phyloP scores from a whole-genome alignment of 30 jellyfish, hydroid and myxozoan species.

The Rhopilema esculentum region DNA sequence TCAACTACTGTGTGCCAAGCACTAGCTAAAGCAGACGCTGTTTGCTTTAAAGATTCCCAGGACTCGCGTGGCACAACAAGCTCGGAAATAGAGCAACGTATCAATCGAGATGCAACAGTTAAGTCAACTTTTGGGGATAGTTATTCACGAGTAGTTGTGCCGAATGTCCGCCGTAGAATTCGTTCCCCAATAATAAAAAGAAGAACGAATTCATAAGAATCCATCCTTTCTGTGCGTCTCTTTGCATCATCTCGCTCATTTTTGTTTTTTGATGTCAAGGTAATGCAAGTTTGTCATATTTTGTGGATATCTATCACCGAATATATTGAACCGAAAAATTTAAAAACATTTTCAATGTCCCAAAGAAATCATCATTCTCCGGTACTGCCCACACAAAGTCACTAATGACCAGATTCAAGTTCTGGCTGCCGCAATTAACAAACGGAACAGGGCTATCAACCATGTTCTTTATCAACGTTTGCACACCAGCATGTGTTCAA shows the following conservation, averaged over 20 bases:
- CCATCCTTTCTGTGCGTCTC: too few relatives aligned
- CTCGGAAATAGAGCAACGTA: constrained; percentile 40
- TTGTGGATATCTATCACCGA: too few relatives aligned
- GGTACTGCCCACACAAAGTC: constrained; percentile 38
- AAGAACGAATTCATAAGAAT: too few relatives aligned
- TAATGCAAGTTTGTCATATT: too few relatives aligned
- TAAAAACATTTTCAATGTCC: constrained; percentile 22
- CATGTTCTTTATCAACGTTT: constrained; percentile 27
- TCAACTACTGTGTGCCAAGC: too few relatives aligned
- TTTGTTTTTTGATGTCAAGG: too few relatives aligned
- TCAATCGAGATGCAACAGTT: constrained; percentile 14
- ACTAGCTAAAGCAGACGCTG: too few relatives aligned
- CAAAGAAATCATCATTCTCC: constrained; percentile 36
- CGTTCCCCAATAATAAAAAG: too few relatives aligned
- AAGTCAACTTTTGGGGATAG: constrained; percentile 36
- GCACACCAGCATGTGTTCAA: constrained; percentile 54
- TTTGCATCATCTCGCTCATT: too few relatives aligned
- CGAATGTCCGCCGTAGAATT: too few relatives aligned
- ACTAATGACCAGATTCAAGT: constrained; percentile 12
- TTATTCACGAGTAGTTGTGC: too few relatives aligned
- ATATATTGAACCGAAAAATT: constrained; percentile 13
- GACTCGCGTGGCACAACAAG: constrained; percentile 11
- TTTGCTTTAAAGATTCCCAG: too few relatives aligned
- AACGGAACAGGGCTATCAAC: constrained; percentile 39
- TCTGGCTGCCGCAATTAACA: constrained; percentile 43